Conservation (phyloP, 2,888 invertebrate genomes). For the Erebia ligea region DNA sequence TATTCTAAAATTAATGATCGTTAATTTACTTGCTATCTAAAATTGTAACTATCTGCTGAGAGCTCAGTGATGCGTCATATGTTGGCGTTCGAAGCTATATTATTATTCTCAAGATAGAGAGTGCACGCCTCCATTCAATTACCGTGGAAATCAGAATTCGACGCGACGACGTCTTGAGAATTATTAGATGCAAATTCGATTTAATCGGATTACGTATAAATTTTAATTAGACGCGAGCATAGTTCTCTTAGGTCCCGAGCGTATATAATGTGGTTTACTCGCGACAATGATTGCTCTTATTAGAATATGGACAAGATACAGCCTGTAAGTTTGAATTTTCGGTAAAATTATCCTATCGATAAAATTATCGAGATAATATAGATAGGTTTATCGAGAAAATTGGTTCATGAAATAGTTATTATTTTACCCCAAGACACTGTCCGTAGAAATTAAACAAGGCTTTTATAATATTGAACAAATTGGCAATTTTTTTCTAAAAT, state of each 20-base stretch:
- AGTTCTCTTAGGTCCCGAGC: neutral
- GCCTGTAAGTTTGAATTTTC: neutral
- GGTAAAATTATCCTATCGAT: too few relatives aligned
- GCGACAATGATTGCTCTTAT: neutral
- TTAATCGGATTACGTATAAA: conserved; percentile 22
- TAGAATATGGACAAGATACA: neutral
- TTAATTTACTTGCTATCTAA: neutral
- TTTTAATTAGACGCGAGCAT: conserved; percentile 17
- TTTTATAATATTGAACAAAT: too few relatives aligned
- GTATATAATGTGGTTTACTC: neutral
- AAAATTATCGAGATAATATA: too few relatives aligned
- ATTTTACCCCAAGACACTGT: too few relatives aligned
- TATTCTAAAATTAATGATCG: neutral
- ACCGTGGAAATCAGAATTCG: conserved; percentile 19
- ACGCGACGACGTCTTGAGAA: conserved; percentile 18
- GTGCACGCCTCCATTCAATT: conserved; percentile 18
- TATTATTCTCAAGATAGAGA: neutral
- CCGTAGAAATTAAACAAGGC: too few relatives aligned
- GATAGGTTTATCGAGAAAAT: too few relatives aligned
- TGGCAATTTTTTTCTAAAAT: too few relatives aligned
- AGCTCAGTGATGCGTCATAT: neutral
- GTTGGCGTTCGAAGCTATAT: neutral
- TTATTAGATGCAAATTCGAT: conserved; percentile 22
- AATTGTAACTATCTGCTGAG: neutral
- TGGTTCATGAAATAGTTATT: too few relatives aligned